These are phyloP conservation scores for Tychaedon coryphoeus DNA, from an alignment of 2,113 vertebrate genomes.

Conservation along the genomic window DNA sequence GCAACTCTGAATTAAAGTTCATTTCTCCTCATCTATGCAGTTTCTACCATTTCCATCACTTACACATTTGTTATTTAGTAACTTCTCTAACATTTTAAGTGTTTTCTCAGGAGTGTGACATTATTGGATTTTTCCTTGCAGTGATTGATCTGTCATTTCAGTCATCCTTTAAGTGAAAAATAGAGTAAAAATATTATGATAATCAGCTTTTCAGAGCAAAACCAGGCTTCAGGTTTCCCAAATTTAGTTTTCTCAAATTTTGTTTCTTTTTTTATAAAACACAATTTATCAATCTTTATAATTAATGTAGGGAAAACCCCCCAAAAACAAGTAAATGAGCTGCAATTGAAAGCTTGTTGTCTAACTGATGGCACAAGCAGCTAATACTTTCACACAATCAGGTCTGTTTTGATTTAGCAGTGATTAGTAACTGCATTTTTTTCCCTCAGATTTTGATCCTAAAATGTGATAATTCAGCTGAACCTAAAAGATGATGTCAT, in stretches of 20 bases:
- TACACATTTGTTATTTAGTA: neutral
- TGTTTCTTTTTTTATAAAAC: neutral
- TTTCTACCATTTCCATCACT: neutral
- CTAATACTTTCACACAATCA: neutral
- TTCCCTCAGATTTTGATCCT: neutral
- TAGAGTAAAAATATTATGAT: neutral
- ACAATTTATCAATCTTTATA: neutral
- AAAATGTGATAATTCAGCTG: neutral
- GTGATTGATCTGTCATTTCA: neutral
- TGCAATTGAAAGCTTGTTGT: neutral
- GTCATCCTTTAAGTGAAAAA: neutral
- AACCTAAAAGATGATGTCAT: neutral
- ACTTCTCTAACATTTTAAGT: neutral
- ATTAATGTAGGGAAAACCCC: neutral
- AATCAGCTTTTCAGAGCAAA: neutral
- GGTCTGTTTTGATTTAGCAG: neutral
- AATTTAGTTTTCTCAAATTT: neutral
- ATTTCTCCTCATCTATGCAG: neutral
- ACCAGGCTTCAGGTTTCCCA: neutral
- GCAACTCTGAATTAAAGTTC: neutral
- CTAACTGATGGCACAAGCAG: neutral
- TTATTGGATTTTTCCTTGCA: neutral
- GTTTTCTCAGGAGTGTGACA: neutral
- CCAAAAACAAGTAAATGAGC: neutral
- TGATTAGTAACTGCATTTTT: neutral